A percentile compares a stretch with the other conserved stretches of the same genome.
Evolutionary conservation across 2,797 vertebrate genomes (phyloP).

Genomic region (Gymnopithys bicolor): DNA sequence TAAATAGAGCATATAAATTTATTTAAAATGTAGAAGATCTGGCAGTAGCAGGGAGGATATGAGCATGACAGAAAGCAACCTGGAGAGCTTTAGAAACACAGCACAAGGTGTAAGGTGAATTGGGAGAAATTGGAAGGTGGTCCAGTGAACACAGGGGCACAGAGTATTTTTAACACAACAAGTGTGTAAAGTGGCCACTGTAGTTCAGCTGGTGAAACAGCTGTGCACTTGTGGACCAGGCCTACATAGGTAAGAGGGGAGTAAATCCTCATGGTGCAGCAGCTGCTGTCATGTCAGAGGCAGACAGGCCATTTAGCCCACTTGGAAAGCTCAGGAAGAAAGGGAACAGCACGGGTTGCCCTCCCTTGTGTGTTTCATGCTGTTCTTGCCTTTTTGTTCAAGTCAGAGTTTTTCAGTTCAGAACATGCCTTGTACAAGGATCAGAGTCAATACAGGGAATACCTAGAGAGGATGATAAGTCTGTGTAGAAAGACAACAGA

Average conservation of each 20-base stretch:
- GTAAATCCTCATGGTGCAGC: background rate
- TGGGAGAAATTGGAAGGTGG: fast-evolving
- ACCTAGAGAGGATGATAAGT: background rate
- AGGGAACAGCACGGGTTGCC: background rate
- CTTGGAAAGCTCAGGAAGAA: background rate
- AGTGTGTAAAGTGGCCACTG: background rate
- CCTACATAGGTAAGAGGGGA: background rate
- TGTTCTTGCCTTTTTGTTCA: background rate
- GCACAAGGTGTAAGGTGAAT: background rate
- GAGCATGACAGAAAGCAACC: background rate
- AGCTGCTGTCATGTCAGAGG: background rate
- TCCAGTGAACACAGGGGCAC: background rate
- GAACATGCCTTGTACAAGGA: background rate
- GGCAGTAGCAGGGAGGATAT: background rate
- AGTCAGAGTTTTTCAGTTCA: background rate
- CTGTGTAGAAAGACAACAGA: background rate
- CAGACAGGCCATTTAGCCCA: background rate
- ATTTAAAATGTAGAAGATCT: background rate
- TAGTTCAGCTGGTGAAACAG: background rate
- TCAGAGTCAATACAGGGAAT: background rate
- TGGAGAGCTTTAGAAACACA: background rate
- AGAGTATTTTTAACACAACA: background rate
- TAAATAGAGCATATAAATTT: background rate
- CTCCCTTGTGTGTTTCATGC: fast-evolving
- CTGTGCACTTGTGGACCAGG: background rate